phyloP scores from a whole-genome alignment of 1,140 invertebrate genomes.

The Schmidtea mediterranea region DNA sequence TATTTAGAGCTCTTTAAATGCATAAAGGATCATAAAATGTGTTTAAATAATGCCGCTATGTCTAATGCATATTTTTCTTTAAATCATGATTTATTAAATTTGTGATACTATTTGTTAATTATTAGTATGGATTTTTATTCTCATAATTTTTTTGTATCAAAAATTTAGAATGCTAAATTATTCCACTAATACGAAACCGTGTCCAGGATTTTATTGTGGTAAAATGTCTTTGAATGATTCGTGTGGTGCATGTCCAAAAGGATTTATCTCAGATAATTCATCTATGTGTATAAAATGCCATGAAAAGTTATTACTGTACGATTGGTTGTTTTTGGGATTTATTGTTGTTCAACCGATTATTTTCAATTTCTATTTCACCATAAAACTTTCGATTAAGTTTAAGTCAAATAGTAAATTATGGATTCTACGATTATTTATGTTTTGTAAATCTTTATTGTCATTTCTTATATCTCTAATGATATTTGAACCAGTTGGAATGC shows the following conservation, averaged over 20 bases:
- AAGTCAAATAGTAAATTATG: slow-evolving; percentile 38
- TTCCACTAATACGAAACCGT: slow-evolving; percentile 23
- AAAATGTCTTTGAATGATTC: too few relatives aligned
- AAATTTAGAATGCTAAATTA: neutral
- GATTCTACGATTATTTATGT: neutral
- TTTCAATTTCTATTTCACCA: slow-evolving; percentile 67
- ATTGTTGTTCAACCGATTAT: slow-evolving; percentile 57
- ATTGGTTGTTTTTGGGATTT: slow-evolving; percentile 72
- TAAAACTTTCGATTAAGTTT: slow-evolving; percentile 34
- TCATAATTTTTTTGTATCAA: too few relatives aligned
- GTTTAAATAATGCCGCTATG: too few relatives aligned
- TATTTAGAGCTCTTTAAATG: too few relatives aligned
- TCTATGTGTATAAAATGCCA: slow-evolving; percentile 48
- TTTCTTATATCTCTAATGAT: slow-evolving; percentile 36
- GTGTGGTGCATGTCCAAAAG: neutral
- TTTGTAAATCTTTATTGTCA: neutral
- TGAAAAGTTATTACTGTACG: slow-evolving; percentile 50
- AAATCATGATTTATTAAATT: too few relatives aligned
- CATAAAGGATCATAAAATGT: too few relatives aligned
- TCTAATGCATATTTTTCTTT: too few relatives aligned
- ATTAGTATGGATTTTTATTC: too few relatives aligned
- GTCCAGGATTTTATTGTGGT: slow-evolving; percentile 10
- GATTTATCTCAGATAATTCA: slow-evolving; percentile 10
- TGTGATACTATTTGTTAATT: too few relatives aligned
- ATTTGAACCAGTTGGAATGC: slow-evolving; percentile 41